A percentile compares a stretch with the other conserved stretches of the same genome.
phyloP scores from a whole-genome alignment of 1,140 invertebrate species.

The Metaphire vulgaris region DNA sequence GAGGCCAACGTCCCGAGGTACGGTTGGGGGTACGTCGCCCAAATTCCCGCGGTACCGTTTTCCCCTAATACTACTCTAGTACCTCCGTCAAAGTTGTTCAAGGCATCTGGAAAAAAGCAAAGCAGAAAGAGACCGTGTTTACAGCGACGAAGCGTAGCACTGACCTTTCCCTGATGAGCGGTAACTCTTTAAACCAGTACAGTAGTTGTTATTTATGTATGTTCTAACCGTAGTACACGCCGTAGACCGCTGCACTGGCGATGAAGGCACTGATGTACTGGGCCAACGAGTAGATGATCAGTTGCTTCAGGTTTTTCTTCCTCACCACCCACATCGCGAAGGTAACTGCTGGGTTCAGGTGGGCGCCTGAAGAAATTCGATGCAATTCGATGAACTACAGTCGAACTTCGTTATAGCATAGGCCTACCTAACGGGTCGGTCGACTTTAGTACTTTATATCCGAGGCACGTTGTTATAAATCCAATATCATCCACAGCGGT shows the following conservation, averaged over 20 bases:
- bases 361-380: slow-evolving; percentile 53
- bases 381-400: too few relatives aligned
- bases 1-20: slow-evolving; percentile 50
- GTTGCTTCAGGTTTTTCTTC: slow-evolving; percentile 50
- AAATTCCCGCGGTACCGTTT: slow-evolving; percentile 58
- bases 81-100: slow-evolving; percentile 53
- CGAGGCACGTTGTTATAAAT: too few relatives aligned
- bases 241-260: slow-evolving; percentile 53
- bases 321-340: slow-evolving; percentile 52
- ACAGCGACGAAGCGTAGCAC: too few relatives aligned
- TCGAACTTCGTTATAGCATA: too few relatives aligned
- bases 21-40: slow-evolving; percentile 57
- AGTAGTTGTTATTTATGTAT: too few relatives aligned
- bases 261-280: slow-evolving; percentile 58
- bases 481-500: too few relatives aligned
- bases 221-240: slow-evolving; percentile 56
- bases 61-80: slow-evolving; percentile 38
- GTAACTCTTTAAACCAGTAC: too few relatives aligned
- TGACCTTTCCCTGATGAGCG: too few relatives aligned
- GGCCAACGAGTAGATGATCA: slow-evolving; percentile 54
- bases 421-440: too few relatives aligned
- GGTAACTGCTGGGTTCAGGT: slow-evolving; percentile 57
- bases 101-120: slow-evolving; percentile 49
- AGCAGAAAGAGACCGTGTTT: too few relatives aligned
- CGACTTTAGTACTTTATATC: too few relatives aligned